Percentiles rank a stretch among this genome's conserved stretches.
Evolutionary conservation across 2,888 invertebrate species (phyloP).

Genomic region (Colletes collaris): DNA sequence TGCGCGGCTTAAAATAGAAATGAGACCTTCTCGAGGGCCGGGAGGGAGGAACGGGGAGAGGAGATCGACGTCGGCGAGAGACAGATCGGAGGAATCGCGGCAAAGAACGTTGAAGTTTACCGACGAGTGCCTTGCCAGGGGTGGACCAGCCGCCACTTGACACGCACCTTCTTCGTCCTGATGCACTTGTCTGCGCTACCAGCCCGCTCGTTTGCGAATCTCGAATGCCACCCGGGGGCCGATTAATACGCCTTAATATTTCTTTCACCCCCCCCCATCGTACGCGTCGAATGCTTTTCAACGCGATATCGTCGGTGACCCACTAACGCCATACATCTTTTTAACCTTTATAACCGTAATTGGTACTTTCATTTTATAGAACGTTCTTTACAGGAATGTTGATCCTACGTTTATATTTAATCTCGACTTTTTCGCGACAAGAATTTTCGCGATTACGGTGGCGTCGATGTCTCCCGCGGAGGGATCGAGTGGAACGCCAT

Average conservation of each 20-base stretch:
- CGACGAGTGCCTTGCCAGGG: constrained; percentile 70
- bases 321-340: too few relatives aligned
- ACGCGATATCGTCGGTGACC: too few relatives aligned
- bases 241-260: not conserved
- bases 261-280: not conserved
- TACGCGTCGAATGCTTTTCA: too few relatives aligned
- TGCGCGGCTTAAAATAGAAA: constrained; percentile 79
- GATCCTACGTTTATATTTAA: too few relatives aligned
- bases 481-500: too few relatives aligned
- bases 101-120: constrained; percentile 82
- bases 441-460: too few relatives aligned
- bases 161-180: constrained; percentile 56
- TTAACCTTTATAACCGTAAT: too few relatives aligned
- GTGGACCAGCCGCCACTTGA: constrained; percentile 51
- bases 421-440: too few relatives aligned
- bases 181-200: constrained; percentile 45
- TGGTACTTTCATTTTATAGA: too few relatives aligned
- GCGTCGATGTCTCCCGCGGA: too few relatives aligned
- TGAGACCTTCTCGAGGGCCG: constrained; percentile 76
- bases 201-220: not conserved
- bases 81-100: constrained; percentile 70
- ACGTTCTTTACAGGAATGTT: too few relatives aligned
- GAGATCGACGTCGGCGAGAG: constrained; percentile 43
- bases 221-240: not conserved
- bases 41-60: constrained; percentile 39